Evolutionary conservation across 2,888 invertebrate species (phyloP), one percentile per base, ranked within the genome.

Genomic region (Caenorhabditis sp.): DNA sequence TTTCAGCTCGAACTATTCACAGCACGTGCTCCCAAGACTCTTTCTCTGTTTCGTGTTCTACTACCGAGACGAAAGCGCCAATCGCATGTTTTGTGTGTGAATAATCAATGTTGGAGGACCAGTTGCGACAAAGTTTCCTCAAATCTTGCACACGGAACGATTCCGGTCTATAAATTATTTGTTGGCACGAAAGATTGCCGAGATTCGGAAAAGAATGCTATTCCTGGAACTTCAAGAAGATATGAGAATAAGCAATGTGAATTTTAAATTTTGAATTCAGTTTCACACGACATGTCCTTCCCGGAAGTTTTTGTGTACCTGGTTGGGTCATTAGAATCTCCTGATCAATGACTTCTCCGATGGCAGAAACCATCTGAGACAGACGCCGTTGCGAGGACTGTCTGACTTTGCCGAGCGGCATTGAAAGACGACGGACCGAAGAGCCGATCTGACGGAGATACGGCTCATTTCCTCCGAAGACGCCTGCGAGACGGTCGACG

Each of bases 291-390:
- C n/a, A 20, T 43, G 27, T 58, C 32, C n/a, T n/a, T n/a, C n/a
- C n/a, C n/a, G 6, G 15, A 15, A 20, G 17, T 17, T 1, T 22
- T 11, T 39, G n/a, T n/a, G 15, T 61, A 61, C 59, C 61, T 71
- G 70, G 70, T 24, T 71, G 59, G 20, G 61, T 62, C 75, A 62
- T 70, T 7, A 76, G 50, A 46, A 79, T 71, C 65, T 81, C 81
- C 37, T 63, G 77, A 61, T 84, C 84, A 45, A 84, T 82, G 32
- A 75, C 80, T 52, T 84, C 84, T 11, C 81, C 81, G 24, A 84
- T 82, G 17, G 79, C 78, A 8, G 77, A 62, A 1, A 82, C 82
- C 82, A 84, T 82, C 50, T 84, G 84, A 13, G 80, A 80, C 2
- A 84, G 71, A 27, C 81, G 62, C 1, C 82, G 70, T 22, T 78